phyloP scores from a whole-genome alignment of 2,888 invertebrate species.

The Molanna angustata region DNA sequence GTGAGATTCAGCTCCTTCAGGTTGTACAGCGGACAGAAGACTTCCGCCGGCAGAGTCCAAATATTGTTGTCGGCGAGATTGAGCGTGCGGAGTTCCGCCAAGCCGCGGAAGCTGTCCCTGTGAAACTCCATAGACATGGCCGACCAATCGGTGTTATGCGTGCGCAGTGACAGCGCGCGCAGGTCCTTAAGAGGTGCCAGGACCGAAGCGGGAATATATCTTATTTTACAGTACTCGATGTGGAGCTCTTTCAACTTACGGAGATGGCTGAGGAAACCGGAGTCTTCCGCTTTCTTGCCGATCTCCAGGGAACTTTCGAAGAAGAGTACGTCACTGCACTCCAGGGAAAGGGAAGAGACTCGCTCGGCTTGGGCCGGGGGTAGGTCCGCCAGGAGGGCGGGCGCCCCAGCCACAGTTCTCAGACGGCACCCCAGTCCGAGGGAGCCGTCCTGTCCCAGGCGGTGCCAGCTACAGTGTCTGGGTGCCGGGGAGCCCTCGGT shows the following conservation, averaged over 20 bases:
- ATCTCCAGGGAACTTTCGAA: slow-evolving; percentile 69
- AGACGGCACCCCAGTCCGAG: slow-evolving; percentile 63
- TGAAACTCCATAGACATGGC: slow-evolving; percentile 74
- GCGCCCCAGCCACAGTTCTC: slow-evolving; percentile 63
- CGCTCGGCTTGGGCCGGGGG: slow-evolving; percentile 66
- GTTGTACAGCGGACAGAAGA: slow-evolving; percentile 69
- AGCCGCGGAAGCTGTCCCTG: slow-evolving; percentile 66
- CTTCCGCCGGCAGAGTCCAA: slow-evolving; percentile 69
- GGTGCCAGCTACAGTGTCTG: slow-evolving; percentile 71
- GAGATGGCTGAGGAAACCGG: slow-evolving; percentile 60
- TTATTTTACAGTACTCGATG: slow-evolving; percentile 75
- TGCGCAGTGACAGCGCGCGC: slow-evolving; percentile 64
- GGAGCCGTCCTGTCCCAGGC: slow-evolving; percentile 49
- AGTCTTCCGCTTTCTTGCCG: slow-evolving; percentile 49
- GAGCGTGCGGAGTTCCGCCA: slow-evolving; percentile 63
- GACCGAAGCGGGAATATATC: slow-evolving; percentile 68
- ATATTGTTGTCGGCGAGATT: slow-evolving; percentile 76
- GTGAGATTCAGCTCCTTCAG: slow-evolving; percentile 70
- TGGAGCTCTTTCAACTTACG: slow-evolving; percentile 64
- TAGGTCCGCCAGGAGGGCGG: slow-evolving; percentile 61
- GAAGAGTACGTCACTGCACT: slow-evolving; percentile 71
- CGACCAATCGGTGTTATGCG: slow-evolving; percentile 78
- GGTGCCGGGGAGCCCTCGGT: slow-evolving; percentile 63
- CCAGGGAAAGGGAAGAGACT: slow-evolving; percentile 64
- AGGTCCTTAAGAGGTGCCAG: slow-evolving; percentile 66